phyloP scores from a whole-genome alignment of 2,888 invertebrate genomes.

The Trileptium ribeirensis region DNA sequence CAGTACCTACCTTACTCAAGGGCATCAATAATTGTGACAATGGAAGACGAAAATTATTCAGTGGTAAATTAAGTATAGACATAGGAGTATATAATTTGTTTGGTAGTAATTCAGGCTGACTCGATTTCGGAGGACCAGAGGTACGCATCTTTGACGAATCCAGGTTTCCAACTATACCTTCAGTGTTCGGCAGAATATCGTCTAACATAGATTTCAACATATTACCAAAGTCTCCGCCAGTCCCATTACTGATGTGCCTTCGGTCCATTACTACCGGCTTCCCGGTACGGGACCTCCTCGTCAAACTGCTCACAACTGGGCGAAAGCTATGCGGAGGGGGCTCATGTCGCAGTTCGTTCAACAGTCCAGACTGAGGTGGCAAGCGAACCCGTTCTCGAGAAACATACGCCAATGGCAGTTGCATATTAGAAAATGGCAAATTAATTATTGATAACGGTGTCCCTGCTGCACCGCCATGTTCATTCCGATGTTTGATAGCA shows the following conservation, averaged over 20 bases:
- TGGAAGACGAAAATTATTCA: constrained; percentile 14
- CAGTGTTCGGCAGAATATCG: neutral
- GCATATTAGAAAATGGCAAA: neutral
- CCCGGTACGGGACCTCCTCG: too few species aligned
- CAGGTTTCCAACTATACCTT: neutral
- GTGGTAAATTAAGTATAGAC: constrained; percentile 8
- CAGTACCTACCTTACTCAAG: neutral
- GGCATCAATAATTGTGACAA: constrained; percentile 9
- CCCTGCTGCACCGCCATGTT: too few species aligned
- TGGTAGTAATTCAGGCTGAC: too few species aligned
- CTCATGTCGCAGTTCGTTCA: neutral
- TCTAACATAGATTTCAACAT: too few species aligned
- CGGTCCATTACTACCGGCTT: neutral
- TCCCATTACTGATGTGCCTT: neutral
- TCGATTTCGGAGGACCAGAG: neutral
- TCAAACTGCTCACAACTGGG: too few species aligned
- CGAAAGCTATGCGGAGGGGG: neutral
- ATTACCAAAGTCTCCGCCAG: constrained; percentile 1
- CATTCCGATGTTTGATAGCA: too few species aligned
- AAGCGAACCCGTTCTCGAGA: neutral
- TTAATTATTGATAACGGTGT: neutral
- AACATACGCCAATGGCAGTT: neutral
- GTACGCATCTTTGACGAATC: neutral
- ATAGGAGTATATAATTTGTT: constrained; percentile 13
- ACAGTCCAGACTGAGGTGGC: neutral